Base-by-base conservation (phyloP, 2,113 vertebrate species). In the Lophochroa leadbeateri region DNA sequence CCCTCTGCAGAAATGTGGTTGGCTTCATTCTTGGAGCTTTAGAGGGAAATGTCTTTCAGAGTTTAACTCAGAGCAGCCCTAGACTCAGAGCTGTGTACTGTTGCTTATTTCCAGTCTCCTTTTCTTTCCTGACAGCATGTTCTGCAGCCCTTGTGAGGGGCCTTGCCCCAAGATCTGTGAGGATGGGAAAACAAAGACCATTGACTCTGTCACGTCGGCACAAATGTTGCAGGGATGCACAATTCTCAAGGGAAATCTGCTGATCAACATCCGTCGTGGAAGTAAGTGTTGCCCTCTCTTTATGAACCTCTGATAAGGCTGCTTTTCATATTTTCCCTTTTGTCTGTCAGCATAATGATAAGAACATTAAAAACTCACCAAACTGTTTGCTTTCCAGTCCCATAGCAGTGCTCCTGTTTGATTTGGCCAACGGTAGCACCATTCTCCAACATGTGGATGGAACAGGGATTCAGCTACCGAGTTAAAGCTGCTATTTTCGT, bases 241-340 rank as follows among this genome's bases (percentile, higher is more conserved):
- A 6, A 98, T 99, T 94, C 99, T 99, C 92, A 98, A 98, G 79
- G 99, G 99, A 88, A 99, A 99, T 92, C 97, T 99, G 96, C 98
- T 99, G 91, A 99, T 99, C 96, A 99, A 99, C 96, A 99, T 99
- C 96, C 99, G 99, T 2, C 98, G 98, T 60, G 99, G 99, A 96
- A 99, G 99, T 99, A 96, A 99, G 99, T 99, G 96, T 47, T 14
- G 9, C 31, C 72, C n/a, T 63, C n/a, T 82, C 52, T 17, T 49
- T 17, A 53, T 13, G 52, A 86, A 20, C 74, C 31, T 68, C 49
- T 41, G 82, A 90, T 81, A 81, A 91, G 49, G 33, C 33, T 68
- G 28, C 41, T 84, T 76, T 72, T 41, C 84, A 10, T 80, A 53
- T 74, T 68, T 78, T 83, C 29, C 64, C 37, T 25, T 86, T 63